Evolutionary conservation across 2,797 vertebrate genomes (phyloP), one percentile per base, ranked within the genome.

Genomic region (Coregonus ussuriensis): DNA sequence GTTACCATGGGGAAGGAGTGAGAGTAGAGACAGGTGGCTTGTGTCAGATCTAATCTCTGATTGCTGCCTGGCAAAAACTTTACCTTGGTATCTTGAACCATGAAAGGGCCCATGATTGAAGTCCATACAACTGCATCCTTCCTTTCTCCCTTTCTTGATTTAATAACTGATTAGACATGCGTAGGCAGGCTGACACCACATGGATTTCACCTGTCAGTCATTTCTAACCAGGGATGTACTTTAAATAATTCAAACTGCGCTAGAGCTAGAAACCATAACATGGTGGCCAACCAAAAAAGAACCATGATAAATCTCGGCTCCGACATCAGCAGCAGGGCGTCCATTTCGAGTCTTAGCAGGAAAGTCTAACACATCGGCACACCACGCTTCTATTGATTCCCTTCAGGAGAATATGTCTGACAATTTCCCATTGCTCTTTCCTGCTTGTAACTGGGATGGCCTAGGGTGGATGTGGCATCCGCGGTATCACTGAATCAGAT

Each of bases 11-110:
- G 29, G 6, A 9, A n/a, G 21, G 7, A 66, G 14, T 52, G n/a
- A 71, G 47, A 71, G 16, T 1, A 37, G 9, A 81, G 72, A 72
- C 54, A 77, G 77, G 69, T 69, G 54, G 67, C 18, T 35, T 53
- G 52, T 79, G 75, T 70, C 41, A 25, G 29, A 51, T 73, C 71
- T 76, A 71, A 82, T 81, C 76, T 71, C 11, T 9, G 76, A 65
- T 35, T 75, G 62, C 25, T 72, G 29, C 70, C 74, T 71, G 74
- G 77, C 75, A 75, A 77, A 71, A 51, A 47, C 33, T n/a, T 25
- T n/a, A 41, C 47, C 69, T 71, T 71, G 69, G 69, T 25, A 18
- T 21, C 18, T n/a, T 25, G 6, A 63, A 4, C 21, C 62, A 13
- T 0, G 54, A n/a, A n/a, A n/a, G 5, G 18, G 6, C 18, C 18